Evolutionary conservation across 2,888 invertebrate genomes (phyloP), one percentile per base, ranked within the genome.

Genomic region (Zele albiditarsus): DNA sequence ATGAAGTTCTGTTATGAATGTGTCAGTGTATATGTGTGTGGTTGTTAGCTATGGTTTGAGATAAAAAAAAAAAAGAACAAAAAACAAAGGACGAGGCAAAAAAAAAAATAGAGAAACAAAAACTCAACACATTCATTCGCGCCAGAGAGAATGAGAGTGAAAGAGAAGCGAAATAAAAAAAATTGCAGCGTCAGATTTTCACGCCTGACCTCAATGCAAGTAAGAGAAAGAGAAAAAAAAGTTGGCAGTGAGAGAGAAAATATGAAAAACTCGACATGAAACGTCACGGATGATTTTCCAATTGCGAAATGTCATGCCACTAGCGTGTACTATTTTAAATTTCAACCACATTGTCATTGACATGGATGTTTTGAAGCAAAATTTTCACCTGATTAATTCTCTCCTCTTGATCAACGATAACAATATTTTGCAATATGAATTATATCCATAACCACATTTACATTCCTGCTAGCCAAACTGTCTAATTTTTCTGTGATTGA

Each of bases 161-260:
- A 70, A 33, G 16, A 70, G 60, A 62, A 38, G 3, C 27, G 49
- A n/a, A 60, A 33, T 33, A 42, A 27, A 70, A 70, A 70, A 70
- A 60, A 70, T 70, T 23, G 58, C 58, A 14, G n/a, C 57, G 60
- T 60, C 70, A 70, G 70, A 25, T 70, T 70, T 70, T 60, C n/a
- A 16, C 57, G 14, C 16, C 38, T 70, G 70, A 60, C 42, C 70
- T 16, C 58, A 42, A 23, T 27, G 42, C 28, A 25, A 70, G 33
- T 57, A 25, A 25, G 25, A 58, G 25, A 27, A 25, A 20, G 33
- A 57, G 57, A 16, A 1, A 16, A 28, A 68, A 12, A 68, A 10
- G 46, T 25, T n/a, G n/a, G 49, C 6, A 27, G 46, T 1, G 28
- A 27, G 31, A n/a, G 16, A 23, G 4, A 42, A 33, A 23, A 63